phyloP scores from a whole-genome alignment of 2,888 invertebrate species.

The Drosophila mimica region DNA sequence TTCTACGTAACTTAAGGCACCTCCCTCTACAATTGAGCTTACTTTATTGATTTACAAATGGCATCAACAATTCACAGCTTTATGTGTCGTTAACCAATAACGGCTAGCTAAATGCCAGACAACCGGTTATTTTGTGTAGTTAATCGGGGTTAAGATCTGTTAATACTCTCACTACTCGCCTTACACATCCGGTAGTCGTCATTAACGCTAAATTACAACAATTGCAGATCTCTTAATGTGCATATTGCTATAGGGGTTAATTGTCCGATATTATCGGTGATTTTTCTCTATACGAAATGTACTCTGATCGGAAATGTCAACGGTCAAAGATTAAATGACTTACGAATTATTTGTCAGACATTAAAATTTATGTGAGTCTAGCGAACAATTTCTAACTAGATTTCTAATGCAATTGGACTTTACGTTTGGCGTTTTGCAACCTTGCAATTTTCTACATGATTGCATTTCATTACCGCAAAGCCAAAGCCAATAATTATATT shows the following conservation, averaged over 20 bases:
- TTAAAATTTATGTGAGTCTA: background rate
- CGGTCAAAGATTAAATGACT: slow-evolving; percentile 28
- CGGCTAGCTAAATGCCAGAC: slow-evolving; percentile 22
- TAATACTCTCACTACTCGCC: slow-evolving; percentile 37
- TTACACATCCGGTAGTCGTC: slow-evolving; percentile 49
- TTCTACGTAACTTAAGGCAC: slow-evolving; percentile 7
- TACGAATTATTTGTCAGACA: slow-evolving; percentile 7
- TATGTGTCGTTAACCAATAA: slow-evolving; percentile 14
- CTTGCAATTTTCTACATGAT: slow-evolving; percentile 71
- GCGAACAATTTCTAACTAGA: slow-evolving; percentile 12
- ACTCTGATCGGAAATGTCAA: slow-evolving; percentile 2
- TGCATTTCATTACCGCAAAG: slow-evolving; percentile 64
- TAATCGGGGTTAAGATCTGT: slow-evolving; percentile 12
- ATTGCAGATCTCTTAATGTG: slow-evolving; percentile 42
- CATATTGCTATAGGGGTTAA: slow-evolving; percentile 23
- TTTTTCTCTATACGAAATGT: background rate
- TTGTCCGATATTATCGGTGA: slow-evolving; percentile 8
- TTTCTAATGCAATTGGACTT: slow-evolving; percentile 26
- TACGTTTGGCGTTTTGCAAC: slow-evolving; percentile 55
- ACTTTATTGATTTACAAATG: slow-evolving; percentile 38
- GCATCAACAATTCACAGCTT: slow-evolving; percentile 10
- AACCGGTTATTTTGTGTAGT: slow-evolving; percentile 50
- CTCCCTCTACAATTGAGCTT: slow-evolving; percentile 15
- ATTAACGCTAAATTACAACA: slow-evolving; percentile 46
- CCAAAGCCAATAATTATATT: slow-evolving; percentile 50